A percentile compares a stretch with the other conserved stretches of the same genome.
These are phyloP conservation scores for Pediacus dermestoides DNA, from an alignment of 2,888 invertebrate genomes.

Conservation along the genomic window DNA sequence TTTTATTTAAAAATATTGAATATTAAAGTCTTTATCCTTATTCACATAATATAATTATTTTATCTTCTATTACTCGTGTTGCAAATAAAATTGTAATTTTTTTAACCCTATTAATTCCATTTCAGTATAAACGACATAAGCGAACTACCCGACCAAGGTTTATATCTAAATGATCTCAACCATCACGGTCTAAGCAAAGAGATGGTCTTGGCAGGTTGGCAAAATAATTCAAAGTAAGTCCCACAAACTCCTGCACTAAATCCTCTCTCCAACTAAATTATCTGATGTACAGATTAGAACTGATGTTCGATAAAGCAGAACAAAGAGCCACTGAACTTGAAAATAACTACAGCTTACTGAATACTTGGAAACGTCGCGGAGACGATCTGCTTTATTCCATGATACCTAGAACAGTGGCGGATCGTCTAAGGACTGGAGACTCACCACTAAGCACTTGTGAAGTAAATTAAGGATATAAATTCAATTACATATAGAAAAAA, in stretches of 20 bases:
- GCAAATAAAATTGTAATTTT: too few species aligned
- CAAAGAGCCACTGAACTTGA: slow-evolving; percentile 74
- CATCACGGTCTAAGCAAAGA: slow-evolving; percentile 81
- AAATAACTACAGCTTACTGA: slow-evolving; percentile 70
- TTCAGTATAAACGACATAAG: slow-evolving; percentile 76
- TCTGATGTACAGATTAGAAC: slow-evolving; percentile 57
- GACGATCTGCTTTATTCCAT: slow-evolving; percentile 87
- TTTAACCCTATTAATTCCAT: too few species aligned
- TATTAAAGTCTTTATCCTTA: too few species aligned
- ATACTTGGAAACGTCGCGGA: slow-evolving; percentile 81
- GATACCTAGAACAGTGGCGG: slow-evolving; percentile 84
- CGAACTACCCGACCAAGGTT: slow-evolving; percentile 73
- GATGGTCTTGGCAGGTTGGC: slow-evolving; percentile 81
- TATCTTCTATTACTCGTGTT: too few species aligned
- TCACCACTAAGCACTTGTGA: slow-evolving; percentile 78
- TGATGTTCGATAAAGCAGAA: slow-evolving; percentile 80
- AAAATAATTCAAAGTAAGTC: slow-evolving; percentile 67
- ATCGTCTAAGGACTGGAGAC: slow-evolving; percentile 71
- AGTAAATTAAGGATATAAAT: too few species aligned
- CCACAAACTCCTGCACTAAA: too few species aligned
- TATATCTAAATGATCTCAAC: slow-evolving; percentile 80
- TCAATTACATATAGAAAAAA: too few species aligned
- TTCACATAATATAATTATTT: too few species aligned
- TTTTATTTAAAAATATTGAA: too few species aligned
- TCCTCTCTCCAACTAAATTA: too few species aligned